Percentiles rank a stretch among this genome's conserved stretches.
Evolutionary conservation across 2,888 invertebrate genomes (phyloP).

Genomic region (Lithophane leautieri): DNA sequence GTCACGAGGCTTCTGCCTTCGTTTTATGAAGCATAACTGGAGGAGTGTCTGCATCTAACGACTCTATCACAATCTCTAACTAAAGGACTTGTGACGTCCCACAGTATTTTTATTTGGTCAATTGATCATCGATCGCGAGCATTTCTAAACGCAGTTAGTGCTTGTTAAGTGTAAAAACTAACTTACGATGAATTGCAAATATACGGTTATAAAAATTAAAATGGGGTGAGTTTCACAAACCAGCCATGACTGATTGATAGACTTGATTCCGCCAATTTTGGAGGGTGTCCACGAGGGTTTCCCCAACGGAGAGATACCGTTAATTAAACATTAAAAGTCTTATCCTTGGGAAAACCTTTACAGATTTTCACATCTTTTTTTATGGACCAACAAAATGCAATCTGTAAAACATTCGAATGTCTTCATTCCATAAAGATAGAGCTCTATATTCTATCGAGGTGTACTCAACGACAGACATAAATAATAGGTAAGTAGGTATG

Average conservation of each 20-base stretch:
- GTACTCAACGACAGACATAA: not conserved
- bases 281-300: not conserved
- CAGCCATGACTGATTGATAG: not conserved
- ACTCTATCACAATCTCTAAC: not conserved
- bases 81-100: not conserved
- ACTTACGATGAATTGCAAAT: conserved; percentile 10
- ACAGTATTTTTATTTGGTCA: conserved; percentile 14
- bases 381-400: not conserved
- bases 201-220: not conserved
- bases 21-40: not conserved
- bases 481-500: not conserved
- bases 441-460: too few relatives aligned
- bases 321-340: not conserved
- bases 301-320: not conserved
- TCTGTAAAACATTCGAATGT: not conserved
- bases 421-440: not conserved
- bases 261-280: not conserved
- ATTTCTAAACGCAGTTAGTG: conserved; percentile 22
- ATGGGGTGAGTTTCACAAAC: not conserved
- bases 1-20: not conserved
- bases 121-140: conserved; percentile 10
- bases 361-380: not conserved
- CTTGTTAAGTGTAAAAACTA: conserved; percentile 22
- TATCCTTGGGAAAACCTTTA: not conserved
- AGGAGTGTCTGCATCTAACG: not conserved